Evolutionary conservation across 2,888 invertebrate species (phyloP), one percentile per base, ranked within the genome.

Genomic region (Leucoma salicis): DNA sequence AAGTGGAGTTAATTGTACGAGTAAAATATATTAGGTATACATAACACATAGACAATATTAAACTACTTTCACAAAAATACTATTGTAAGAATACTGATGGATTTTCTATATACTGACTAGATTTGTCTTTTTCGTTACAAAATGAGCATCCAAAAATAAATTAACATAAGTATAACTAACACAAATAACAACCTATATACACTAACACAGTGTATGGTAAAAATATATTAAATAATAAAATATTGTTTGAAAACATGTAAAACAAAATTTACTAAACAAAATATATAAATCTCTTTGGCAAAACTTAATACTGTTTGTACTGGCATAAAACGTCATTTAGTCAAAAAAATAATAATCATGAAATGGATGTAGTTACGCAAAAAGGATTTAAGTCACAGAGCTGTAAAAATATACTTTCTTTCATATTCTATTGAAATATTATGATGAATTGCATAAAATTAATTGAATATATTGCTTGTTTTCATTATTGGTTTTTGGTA

Each of bases 61-160:
- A n/a, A 15, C 3, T 8, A 28, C 2, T 28, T 2, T 7, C 34
- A 34, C 18, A 45, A 51, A 53, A 51, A 31, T 35, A 46, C 49
- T 55, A 53, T 50, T 37, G 39, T 50, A 35, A 50, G 48, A 71
- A 70, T 72, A 69, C 66, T 72, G 64, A 50, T 57, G 46, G 49
- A 59, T 57, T 47, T 63, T 49, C 28, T 46, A 35, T 59, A 59
- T 63, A 66, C 56, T 75, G 78, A 78, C 78, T 78, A 78, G 78
- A 73, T 59, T 54, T 70, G 64, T 73, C 63, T 75, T 73, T 69
- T 53, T 29, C 40, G 53, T 64, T 59, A 57, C 49, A 57, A 34
- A 50, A 42, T 68, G 60, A 67, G 59, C 44, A 52, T 46, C 35
- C 34, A 52, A 48, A 51, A 52, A 53, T 42, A 51, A 35, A 41